Base-by-base conservation (phyloP, 2,113 vertebrate species). In the Hyperopisus bebe region DNA sequence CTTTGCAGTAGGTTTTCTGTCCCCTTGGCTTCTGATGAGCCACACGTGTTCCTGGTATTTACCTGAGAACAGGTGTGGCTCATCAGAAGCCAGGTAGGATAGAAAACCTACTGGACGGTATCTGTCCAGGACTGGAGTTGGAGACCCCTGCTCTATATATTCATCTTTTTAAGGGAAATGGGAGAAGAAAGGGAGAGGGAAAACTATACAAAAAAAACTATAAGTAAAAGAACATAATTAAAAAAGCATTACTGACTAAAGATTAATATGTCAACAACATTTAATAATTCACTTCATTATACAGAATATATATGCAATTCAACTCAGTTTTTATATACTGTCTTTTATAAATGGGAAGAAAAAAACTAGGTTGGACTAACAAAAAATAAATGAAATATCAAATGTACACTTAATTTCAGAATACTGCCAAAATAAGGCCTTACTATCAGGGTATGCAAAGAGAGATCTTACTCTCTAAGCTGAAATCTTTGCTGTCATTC, bases 401-500 rank as follows among this genome's bases (percentile, higher is more conserved):
- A n/a, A 62, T n/a, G 8, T 62, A n/a, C 13, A 17, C 11, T 24
- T 74, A 35, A 74, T 74, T 74, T 74, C 31, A 35, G 66, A 35
- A 74, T 74, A 39, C 70, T 77, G 70, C 27, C 17, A 19, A 77
- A 77, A 77, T 77, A 35, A 86, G 50, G 3, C 42, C 31, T 51
- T 13, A 17, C 8, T 58, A 31, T 58, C n/a, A 8, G 46, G n/a
- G 9, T 10, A 82, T 2, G 27, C 74, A 88, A 46, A 50, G 31
- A 50, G 19, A 19, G 21, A 11, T 70, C 9, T 94, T 95, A 96
- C 96, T 96, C 58, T 92, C 82, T 88, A 96, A 88, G 44, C 86
- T 92, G 51, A 96, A 92, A 44, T 94, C 93, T 90, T 94, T 90
- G 1, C 93, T 94, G 88, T 92, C 92, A 88, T 94, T 95, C 66